Base-by-base conservation (phyloP, 2,888 invertebrate genomes). In the Taphrorychus bicolor region DNA sequence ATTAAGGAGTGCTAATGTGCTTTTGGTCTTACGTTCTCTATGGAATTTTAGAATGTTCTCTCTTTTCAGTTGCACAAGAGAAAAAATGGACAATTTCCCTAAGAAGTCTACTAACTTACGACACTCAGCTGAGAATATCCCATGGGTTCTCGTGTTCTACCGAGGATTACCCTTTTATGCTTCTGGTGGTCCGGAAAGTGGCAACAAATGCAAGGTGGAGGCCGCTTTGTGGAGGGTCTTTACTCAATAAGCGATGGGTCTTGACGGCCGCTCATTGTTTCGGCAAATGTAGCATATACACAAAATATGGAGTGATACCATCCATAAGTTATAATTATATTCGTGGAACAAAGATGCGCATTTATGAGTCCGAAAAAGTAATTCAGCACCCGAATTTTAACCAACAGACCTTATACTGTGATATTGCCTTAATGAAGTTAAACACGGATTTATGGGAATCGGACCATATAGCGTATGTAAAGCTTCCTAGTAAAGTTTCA, bases 231-330 rank as follows among this genome's bases (percentile, higher is more conserved):
- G 57, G 57, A 49, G 57, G 63, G 21, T 32, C 51, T 11, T n/a
- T 63, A 3, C 32, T 63, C 2, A 11, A 57, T 17, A 5, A 23
- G 2, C 1, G 7, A n/a, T 63, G 63, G 63, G 41, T 63, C 17
- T 51, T 63, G 23, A 51, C 63, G 16, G 63, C 63, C 16, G 63
- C 57, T 3, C 57, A 58, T 51, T 63, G 63, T 22, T n/a, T 56
- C 11, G 14, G 11, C 14, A 40, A 51, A n/a, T 11, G 17, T 41
- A 11, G 4, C 5, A 18, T 0, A 19, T 11, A 9, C 4, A n/a
- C n/a, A n/a, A n/a, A n/a, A n/a, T 54, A 32, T 49, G 42, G 11
- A 5, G 16, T 60, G 16, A 3, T 60, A 21, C 21, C 24, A 32
- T 24, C 16, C 3, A 1, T 60, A 7, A 41, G 19, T 23, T n/a